Evolutionary conservation across 2,888 invertebrate species (phyloP), one percentile per base, ranked within the genome.

Genomic region (Heteromyza rotundicornis): DNA sequence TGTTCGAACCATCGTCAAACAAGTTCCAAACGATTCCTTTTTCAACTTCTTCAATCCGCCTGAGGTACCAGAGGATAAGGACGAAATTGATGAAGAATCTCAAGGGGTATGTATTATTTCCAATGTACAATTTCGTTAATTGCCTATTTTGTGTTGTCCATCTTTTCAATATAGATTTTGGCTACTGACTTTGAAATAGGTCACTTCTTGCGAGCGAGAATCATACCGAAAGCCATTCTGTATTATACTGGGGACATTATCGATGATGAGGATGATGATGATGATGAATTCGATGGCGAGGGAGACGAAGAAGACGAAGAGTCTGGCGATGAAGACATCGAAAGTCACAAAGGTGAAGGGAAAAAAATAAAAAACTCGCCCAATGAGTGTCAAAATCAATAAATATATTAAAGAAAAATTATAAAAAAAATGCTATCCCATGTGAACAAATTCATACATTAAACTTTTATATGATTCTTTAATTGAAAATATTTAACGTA

Each of bases 41-140:
- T 99, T 99, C 86, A 98, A 98, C 85, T 99, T 99, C 88, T 99
- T 99, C 85, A 89, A 88, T 71, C 98, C 98, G 52, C 98, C 98
- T 36, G 85, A 84, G 86, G 91, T 94, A 84, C 92, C 94, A 40
- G 94, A 94, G 65, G 94, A 92, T 82, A 79, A 79, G 60, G 89
- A 92, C 75, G 94, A 95, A 66, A 85, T 95, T 67, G 96, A 96
- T 80, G 95, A 96, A 59, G 96, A 97, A 68, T 89, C 92, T 47
- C 94, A 91, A 69, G 79, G 79, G 56, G 82, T 81, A 71, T 27
- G 5, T 14, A 17, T 24, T 56, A 49, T 23, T 49, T 27, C 1
- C 8, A 56, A 40, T 47, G n/a, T 58, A 16, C 20, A 23, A 32
- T 22, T n/a, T 27, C 10, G 27, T 5, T 7, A 27, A 27, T 27